These are phyloP conservation scores for Nothocercus nigrocapillus DNA, from an alignment of 2,113 vertebrate species.

Conservation along the genomic window DNA sequence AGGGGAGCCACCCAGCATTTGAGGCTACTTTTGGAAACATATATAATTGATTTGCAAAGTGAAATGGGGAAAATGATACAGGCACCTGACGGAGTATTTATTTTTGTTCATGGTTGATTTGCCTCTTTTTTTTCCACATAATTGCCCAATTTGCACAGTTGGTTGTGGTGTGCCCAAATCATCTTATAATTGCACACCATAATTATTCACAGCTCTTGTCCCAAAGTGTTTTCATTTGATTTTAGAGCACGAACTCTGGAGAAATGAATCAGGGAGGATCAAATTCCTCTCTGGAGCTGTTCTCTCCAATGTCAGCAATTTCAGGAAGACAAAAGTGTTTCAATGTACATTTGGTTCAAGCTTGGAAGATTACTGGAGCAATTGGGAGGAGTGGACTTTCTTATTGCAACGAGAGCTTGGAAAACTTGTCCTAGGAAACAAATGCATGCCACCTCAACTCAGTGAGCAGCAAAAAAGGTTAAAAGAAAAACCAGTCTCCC, in stretches of 20 bases:
- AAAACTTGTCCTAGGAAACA: background rate
- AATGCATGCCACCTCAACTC: background rate
- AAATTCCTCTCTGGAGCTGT: constrained; percentile 15
- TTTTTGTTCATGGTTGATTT: constrained; percentile 58
- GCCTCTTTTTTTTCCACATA: constrained; percentile 7
- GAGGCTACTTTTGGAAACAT: constrained; percentile 52
- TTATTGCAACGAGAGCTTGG: background rate
- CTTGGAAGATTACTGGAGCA: constrained; percentile 45
- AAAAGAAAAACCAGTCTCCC: background rate
- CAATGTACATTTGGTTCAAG: constrained; percentile 44
- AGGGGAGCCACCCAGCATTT: constrained; percentile 12
- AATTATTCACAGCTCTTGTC: constrained; percentile 62
- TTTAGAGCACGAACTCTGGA: constrained; percentile 55
- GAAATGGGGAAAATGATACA: constrained; percentile 53
- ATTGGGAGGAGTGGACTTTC: background rate
- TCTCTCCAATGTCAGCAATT: constrained; percentile 49
- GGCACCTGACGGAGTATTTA: constrained; percentile 59
- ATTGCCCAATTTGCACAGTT: constrained; percentile 65
- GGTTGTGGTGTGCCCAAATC: constrained; percentile 62
- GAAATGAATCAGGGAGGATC: constrained; percentile 39
- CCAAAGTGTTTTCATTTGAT: constrained; percentile 64
- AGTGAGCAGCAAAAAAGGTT: background rate
- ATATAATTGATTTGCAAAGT: constrained; percentile 30
- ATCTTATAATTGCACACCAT: constrained; percentile 52
- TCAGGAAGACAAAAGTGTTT: constrained; percentile 43